Base-by-base conservation (phyloP, 2,113 vertebrate genomes). In the Hyaena hyaena region DNA sequence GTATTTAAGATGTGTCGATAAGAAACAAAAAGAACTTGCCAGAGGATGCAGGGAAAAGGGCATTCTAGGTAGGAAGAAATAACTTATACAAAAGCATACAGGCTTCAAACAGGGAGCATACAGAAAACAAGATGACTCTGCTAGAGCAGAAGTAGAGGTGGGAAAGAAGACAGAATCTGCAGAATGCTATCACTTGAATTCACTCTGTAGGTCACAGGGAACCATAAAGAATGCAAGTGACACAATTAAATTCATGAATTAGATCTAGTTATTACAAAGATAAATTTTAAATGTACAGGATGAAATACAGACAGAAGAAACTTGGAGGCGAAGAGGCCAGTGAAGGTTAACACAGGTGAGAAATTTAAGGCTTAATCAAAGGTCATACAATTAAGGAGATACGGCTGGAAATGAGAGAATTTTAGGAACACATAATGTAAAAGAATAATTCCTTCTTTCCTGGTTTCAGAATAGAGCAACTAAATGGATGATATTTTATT, bases 271-370 rank as follows among this genome's bases (percentile, higher is more conserved):
- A 79, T 43, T 90, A 71, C 5, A 90, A 61, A 83, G 39, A 80
- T 79, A 81, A 85, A 43, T 63, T 96, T 68, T 69, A 79, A 50
- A 83, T 26, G 2, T 68, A 84, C 8, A 68, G 12, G 28, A 69
- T 90, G 50, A 89, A 96, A 89, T 77, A 93, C 35, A 89, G 48
- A 84, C 15, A 69, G 31, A 31, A 73, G 82, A 81, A 82, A 89
- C 9, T 39, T 63, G 43, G 23, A 79, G 7, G 33, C 53, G 76
- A 73, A 65, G 12, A 89, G 35, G 61, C 17, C 2, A 50, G n/a
- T 24, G 71, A 85, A 90, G 61, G 77, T 28, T 82, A 82, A 88
- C 5, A 14, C 8, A 65, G 21, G 23, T 43, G 21, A 84, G 43
- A 79, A 21, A 77, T 26, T 93, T 85, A 79, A 26, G 28, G 19